Evolutionary conservation across 2,888 invertebrate species (phyloP).

Genomic region (Acrocyrtus sp.): DNA sequence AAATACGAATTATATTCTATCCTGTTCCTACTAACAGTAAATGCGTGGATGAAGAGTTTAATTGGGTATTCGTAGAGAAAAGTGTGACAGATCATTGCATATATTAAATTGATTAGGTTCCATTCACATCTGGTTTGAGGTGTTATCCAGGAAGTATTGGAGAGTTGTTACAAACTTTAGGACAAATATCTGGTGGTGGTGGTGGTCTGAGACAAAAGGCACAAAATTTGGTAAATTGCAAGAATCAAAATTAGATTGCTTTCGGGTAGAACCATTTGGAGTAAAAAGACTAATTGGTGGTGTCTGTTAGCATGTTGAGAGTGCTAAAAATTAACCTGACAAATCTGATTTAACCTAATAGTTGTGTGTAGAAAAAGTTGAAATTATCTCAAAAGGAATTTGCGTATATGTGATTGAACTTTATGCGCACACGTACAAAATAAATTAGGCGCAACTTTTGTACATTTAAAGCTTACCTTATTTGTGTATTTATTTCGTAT

Average conservation of each 20-base stretch:
- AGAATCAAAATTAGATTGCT: not conserved
- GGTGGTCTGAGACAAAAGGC: constrained; percentile 40
- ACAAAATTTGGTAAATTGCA: constrained; percentile 52
- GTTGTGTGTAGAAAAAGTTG: too few species aligned
- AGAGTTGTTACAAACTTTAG: constrained; percentile 55
- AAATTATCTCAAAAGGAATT: too few species aligned
- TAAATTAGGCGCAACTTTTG: too few species aligned
- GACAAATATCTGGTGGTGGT: constrained; percentile 49
- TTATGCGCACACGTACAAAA: too few species aligned
- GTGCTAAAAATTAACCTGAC: too few species aligned
- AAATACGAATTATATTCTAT: not conserved
- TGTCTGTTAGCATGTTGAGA: too few species aligned
- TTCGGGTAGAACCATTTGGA: not conserved
- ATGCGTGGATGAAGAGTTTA: not conserved
- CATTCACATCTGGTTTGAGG: constrained; percentile 51
- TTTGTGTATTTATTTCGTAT: too few species aligned
- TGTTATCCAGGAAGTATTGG: constrained; percentile 58
- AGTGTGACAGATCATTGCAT: not conserved
- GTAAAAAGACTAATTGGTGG: not conserved
- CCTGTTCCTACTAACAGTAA: not conserved
- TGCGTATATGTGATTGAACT: too few species aligned
- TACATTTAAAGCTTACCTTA: too few species aligned
- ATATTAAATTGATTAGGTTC: constrained; percentile 38
- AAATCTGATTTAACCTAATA: too few species aligned
- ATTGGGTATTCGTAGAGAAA: not conserved